Evolutionary conservation across 2,797 vertebrate genomes (phyloP).

Genomic region (Coregonus sp.): DNA sequence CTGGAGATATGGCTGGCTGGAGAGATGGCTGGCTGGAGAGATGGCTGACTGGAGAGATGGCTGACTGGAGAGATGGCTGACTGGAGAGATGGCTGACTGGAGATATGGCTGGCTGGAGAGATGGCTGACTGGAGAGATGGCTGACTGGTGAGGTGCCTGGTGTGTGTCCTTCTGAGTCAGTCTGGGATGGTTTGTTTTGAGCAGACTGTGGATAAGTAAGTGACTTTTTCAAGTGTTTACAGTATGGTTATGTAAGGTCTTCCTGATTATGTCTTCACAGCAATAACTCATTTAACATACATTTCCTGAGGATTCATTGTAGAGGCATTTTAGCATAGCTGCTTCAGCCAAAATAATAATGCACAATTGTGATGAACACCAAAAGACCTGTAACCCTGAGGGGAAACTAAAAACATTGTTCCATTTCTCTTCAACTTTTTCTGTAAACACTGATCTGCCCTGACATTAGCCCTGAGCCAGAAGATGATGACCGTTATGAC

Average conservation of each 20-base stretch:
- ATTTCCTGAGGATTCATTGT: conserved; percentile 1
- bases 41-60: too few species aligned
- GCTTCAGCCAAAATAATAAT: background rate
- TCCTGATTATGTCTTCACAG: background rate
- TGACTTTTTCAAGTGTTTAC: background rate
- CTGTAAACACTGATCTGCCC: background rate
- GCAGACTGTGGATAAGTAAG: background rate
- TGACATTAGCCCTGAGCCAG: conserved; percentile 9
- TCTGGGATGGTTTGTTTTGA: background rate
- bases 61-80: too few species aligned
- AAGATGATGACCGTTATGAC: conserved; percentile 10
- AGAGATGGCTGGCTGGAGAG: too few species aligned
- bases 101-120: too few species aligned
- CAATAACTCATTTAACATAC: background rate
- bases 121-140: too few species aligned
- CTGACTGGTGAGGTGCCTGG: background rate
- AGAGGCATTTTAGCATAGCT: background rate
- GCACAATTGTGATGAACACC: background rate
- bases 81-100: too few species aligned
- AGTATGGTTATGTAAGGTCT: background rate
- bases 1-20: too few species aligned
- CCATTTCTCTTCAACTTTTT: conserved; percentile 21
- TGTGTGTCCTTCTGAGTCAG: background rate
- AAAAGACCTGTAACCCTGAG: background rate
- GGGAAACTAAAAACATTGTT: background rate